Conservation (phyloP, 2,113 vertebrate species). For the Oncorhynchus kisutch region DNA sequence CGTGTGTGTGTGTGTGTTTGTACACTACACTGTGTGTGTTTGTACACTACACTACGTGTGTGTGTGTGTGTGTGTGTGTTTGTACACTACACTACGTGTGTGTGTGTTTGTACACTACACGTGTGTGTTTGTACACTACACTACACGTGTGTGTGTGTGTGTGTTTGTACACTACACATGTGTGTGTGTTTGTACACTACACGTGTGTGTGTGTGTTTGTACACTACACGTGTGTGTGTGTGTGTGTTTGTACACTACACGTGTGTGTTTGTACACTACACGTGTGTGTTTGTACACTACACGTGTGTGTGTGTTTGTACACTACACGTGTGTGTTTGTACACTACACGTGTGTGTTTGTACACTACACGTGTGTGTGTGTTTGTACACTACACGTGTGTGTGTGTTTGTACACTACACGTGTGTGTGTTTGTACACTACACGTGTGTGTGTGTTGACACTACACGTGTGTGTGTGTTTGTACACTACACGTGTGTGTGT, state of each 20-base stretch:
- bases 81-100: too few relatives aligned
- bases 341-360: background rate
- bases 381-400: too few relatives aligned
- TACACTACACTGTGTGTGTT: too few relatives aligned
- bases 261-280: background rate
- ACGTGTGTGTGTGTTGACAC: background rate
- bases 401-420: background rate
- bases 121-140: background rate
- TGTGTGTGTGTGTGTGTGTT: background rate
- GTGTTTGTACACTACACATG: background rate
- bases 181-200: too few relatives aligned
- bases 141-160: slow-evolving; percentile 5
- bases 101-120: background rate
- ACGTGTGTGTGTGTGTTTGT: too few relatives aligned
- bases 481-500: slow-evolving; percentile 14
- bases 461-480: too few relatives aligned
- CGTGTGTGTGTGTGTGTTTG: too few relatives aligned
- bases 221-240: too few relatives aligned
- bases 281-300: background rate
- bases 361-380: too few relatives aligned
- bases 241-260: background rate
- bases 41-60: too few relatives aligned
- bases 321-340: background rate
- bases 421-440: background rate
- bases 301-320: slow-evolving; percentile 5